A percentile compares a stretch with the other conserved stretches of the same genome.
phyloP scores from a whole-genome alignment of 2,888 invertebrate genomes.

The Chelonus formosanus region DNA sequence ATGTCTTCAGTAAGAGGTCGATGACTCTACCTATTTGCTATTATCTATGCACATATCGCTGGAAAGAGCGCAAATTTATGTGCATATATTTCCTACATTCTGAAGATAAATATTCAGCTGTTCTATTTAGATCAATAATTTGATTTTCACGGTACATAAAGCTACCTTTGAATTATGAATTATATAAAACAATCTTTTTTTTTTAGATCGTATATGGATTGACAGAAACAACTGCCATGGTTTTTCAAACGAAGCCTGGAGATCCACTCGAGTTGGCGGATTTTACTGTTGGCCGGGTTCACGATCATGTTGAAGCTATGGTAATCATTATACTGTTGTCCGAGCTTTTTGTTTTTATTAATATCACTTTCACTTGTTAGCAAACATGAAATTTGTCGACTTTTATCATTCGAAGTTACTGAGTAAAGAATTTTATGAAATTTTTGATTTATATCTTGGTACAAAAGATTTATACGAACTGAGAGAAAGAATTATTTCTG shows the following conservation, averaged over 20 bases:
- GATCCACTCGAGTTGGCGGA: conserved; percentile 65
- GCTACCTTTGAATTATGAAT: not conserved
- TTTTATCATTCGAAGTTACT: not conserved
- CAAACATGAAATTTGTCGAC: too few species aligned
- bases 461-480: not conserved
- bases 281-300: conserved; percentile 68
- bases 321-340: conserved; percentile 50
- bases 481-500: too few species aligned
- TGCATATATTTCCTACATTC: conserved; percentile 43
- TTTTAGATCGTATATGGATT: conserved; percentile 70
- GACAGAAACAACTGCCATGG: conserved; percentile 69
- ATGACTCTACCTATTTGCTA: conserved; percentile 18
- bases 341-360: too few species aligned
- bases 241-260: conserved; percentile 67
- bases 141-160: not conserved
- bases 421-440: conserved; percentile 1
- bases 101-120: conserved; percentile 10
- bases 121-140: conserved; percentile 39
- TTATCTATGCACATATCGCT: conserved; percentile 32
- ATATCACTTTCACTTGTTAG: too few species aligned
- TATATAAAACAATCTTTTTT: conserved; percentile 1
- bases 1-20: conserved; percentile 33
- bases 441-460: not conserved
- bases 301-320: conserved; percentile 71
- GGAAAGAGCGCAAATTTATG: conserved; percentile 40